Base-by-base conservation (phyloP, 2,113 vertebrate genomes). In the Irena cyanogastra region DNA sequence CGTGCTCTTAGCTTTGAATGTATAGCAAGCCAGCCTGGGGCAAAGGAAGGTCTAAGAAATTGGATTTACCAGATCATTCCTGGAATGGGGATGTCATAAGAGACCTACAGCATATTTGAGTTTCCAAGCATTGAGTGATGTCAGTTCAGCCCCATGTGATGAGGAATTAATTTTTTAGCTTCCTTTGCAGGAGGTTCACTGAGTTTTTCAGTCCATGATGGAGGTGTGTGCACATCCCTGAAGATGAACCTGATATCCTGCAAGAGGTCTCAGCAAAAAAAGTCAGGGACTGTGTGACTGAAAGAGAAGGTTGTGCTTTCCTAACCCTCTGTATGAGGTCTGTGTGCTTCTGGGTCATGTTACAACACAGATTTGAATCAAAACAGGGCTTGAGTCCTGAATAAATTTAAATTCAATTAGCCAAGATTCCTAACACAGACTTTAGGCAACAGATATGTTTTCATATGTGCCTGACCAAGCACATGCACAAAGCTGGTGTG, bases 211-310 rank as follows among this genome's bases (percentile, higher is more conserved):
- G 27, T 30, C 20, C 7, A 2, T 60, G n/a, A 26, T 14, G 15
- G 22, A 74, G 2, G 13, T 26, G 13, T 24, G 30, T 2, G 18
- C 16, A 20, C 7, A 71, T n/a, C 10, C 22, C 19, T 63, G 54
- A 84, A 69, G 16, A 44, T 10, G 9, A 74, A 37, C 16, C 9
- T 54, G 28, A 27, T 12, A 74, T 39, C 8, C 11, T 37, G 13
- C 7, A 52, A 83, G 15, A 65, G 3, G 8, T 61, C 16, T 4
- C 23, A 83, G 20, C 3, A 59, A 50, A 93, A 60, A 77, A 50
- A 24, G 1, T 4, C 33, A 50, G 5, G 8, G 23, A n/a, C 11
- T 53, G 22, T 1, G 2, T 11, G n/a, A 71, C 17, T 45, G n/a
- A 27, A 45, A 20, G 49, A 82, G 8, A 9, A 8, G 4, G 2